Percentiles rank a stretch among this genome's conserved stretches.
phyloP scores from a whole-genome alignment of 2,888 invertebrate genomes.

The Chymomyza procnemis region DNA sequence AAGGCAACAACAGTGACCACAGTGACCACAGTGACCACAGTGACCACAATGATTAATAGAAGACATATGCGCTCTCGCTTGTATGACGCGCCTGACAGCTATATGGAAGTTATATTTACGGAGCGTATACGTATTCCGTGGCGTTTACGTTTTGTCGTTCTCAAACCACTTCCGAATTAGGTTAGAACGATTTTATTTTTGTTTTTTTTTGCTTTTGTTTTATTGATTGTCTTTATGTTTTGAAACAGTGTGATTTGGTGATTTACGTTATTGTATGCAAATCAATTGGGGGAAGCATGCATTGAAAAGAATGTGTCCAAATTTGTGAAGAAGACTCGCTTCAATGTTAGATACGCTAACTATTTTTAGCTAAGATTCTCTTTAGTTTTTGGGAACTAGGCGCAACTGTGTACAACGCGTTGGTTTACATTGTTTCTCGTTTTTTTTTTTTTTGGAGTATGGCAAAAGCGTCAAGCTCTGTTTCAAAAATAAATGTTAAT shows the following conservation, averaged over 20 bases:
- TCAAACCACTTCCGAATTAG: constrained; percentile 49
- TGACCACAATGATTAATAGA: constrained; percentile 2
- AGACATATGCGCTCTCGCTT: constrained; percentile 4
- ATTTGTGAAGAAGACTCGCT: constrained; percentile 9
- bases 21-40: background rate
- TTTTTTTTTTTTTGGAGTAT: background rate
- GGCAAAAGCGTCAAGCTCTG: background rate
- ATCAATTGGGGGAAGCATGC: constrained; percentile 25
- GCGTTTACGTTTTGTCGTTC: background rate
- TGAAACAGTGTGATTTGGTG: constrained; percentile 42
- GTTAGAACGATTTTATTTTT: constrained; percentile 39
- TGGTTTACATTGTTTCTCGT: background rate
- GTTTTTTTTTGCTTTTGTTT: no score
- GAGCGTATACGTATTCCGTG: no score
- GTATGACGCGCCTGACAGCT: constrained; percentile 17
- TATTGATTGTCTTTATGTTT: constrained; percentile 23
- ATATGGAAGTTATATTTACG: background rate
- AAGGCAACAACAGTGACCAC: constrained; percentile 13
- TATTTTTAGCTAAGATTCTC: background rate
- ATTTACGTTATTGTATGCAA: constrained; percentile 54
- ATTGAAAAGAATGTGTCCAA: constrained; percentile 30
- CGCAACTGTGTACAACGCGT: background rate
- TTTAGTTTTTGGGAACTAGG: background rate
- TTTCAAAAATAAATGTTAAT: background rate
- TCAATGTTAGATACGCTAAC: constrained; percentile 52